Evolutionary conservation across 2,888 invertebrate species (phyloP), one percentile per base, ranked within the genome.

Genomic region (Dioctria rufipes): DNA sequence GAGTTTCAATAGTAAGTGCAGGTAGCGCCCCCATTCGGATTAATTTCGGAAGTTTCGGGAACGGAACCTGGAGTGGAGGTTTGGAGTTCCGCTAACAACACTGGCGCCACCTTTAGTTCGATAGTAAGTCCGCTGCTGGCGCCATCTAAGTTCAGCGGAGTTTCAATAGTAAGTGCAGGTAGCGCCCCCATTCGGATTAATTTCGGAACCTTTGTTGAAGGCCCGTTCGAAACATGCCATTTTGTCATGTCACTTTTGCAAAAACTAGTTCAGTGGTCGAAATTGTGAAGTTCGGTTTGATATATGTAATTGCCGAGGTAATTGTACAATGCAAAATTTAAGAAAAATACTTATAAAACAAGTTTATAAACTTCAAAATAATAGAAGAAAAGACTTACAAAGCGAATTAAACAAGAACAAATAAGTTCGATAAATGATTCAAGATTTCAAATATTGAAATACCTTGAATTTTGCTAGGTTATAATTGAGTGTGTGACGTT

Each of bases 401-500:
- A n/a, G 58, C 37, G 9, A n/a, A 60, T 60, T 60, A 13, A 60
- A 9, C 3, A 9, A 60, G n/a, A 5, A 4, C 25, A 60, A 60
- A 13, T 60, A 60, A 60, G 8, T 60, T 60, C 25, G 25, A 13
- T 60, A 65, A 65, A 65, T 65, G 39, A 37, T 39, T 3, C 8
- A 65, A 65, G 3, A 11, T 60, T 60, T 13, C n/a, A 65, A 65
- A 58, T 58, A 58, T 58, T 65, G 65, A 25, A 25, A 25, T 25
- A 25, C 39, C 13, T 6, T 58, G 58, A 4, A 13, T 4, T 6
- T 11, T 71, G 51, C 49, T 37, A 71, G 71, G 71, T 78, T 54
- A 66, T 54, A 78, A 54, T 61, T 42, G 39, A 51, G 71, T 58
- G 37, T 67, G 84, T 85, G 86, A 85, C 86, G 87, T 86, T 87